Evolutionary conservation across 2,888 invertebrate genomes (phyloP), one percentile per base, ranked within the genome.

Genomic region (Lithophane socia): DNA sequence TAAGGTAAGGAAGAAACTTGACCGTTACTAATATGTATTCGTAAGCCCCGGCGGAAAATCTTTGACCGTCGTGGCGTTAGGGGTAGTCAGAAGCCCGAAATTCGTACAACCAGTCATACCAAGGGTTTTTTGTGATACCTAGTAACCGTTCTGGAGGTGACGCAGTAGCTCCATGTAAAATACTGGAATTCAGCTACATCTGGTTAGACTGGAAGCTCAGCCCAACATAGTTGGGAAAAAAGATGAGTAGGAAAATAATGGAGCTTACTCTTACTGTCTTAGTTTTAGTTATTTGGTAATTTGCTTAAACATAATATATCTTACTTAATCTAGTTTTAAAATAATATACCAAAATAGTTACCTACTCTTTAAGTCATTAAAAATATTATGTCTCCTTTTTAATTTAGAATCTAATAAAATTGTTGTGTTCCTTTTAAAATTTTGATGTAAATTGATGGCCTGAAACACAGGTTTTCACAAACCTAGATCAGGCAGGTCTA

Each of bases 1-100:
- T 5, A 98, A 98, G 97, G 98, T 97, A 88, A 87, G 79, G n/a
- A 9, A 42, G 18, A 29, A 9, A 1, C n/a, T n/a, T 56, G 56
- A 5, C 21, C 0, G 0, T 54, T n/a, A 42, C 37, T 18, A 18
- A 18, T 60, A 18, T 29, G 60, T 18, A 61, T 3, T 16, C 5
- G 1, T n/a, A 10, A n/a, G n/a, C 16, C 54, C 10, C 5, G 21
- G 29, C 29, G 29, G 29, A 1, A 29, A 29, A n/a, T 37, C 29
- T 37, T 21, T 29, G 24, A n/a, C 16, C 16, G 16, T 60, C 4
- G 37, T 37, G 37, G 37, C n/a, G 12, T 58, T 24, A 24, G n/a
- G n/a, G 56, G 8, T 60, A 5, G 3, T 18, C 18, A 24, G 16
- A 56, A 58, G 5, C 7, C 24, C 56, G 1, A 56, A 56, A 56